phyloP scores from a whole-genome alignment of 2,797 vertebrate genomes.

The Danio tinwini region DNA sequence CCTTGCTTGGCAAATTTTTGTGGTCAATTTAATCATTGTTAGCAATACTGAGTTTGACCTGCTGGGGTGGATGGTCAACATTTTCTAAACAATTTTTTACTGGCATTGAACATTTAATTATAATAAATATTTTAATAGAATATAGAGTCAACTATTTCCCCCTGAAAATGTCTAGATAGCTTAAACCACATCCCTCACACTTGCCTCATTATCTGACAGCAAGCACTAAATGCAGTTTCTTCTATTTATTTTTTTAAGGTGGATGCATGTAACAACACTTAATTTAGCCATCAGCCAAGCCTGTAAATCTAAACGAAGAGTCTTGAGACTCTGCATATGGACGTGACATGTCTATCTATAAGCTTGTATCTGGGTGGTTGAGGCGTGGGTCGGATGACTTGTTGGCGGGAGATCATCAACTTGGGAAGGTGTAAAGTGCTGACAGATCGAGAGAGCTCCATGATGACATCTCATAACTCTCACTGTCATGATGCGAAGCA shows the following conservation, averaged over 20 bases:
- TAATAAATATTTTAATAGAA: too few species aligned
- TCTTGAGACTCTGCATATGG: slow-evolving; percentile 45
- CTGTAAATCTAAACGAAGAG: slow-evolving; percentile 52
- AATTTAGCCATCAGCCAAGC: slow-evolving; percentile 52
- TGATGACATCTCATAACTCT: slow-evolving; percentile 40
- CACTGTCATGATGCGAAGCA: slow-evolving; percentile 33
- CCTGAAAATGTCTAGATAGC: neutral
- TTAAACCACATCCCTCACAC: neutral
- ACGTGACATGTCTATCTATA: slow-evolving; percentile 31
- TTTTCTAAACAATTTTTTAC: neutral
- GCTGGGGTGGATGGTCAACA: neutral
- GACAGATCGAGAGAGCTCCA: slow-evolving; percentile 12
- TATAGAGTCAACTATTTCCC: neutral
- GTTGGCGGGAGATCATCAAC: slow-evolving; percentile 23
- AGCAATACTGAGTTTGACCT: neutral
- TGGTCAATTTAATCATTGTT: neutral
- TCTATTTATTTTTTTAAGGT: neutral
- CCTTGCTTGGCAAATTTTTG: neutral
- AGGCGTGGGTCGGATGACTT: slow-evolving; percentile 36
- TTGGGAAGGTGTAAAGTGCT: slow-evolving; percentile 9
- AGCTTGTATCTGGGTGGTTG: slow-evolving; percentile 47
- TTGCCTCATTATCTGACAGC: neutral
- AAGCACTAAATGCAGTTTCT: neutral
- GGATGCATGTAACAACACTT: slow-evolving; percentile 27
- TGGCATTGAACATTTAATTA: neutral